Evolutionary conservation across 2,888 invertebrate genomes (phyloP).

Genomic region (Agrilus cyanescens): DNA sequence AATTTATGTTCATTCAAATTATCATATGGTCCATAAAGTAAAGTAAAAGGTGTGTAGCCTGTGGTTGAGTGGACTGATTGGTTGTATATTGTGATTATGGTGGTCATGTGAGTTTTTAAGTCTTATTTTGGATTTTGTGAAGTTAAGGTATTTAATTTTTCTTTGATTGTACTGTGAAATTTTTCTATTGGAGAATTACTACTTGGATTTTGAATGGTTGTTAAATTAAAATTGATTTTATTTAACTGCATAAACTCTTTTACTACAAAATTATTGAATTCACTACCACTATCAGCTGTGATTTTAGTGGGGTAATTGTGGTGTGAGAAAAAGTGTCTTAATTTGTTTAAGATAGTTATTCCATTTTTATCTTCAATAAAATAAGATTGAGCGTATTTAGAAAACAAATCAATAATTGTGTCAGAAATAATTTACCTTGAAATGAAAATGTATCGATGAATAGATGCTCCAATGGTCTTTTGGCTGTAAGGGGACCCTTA

Average conservation of each 20-base stretch:
- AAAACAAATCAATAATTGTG: too few species aligned
- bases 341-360: too few species aligned
- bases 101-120: neutral
- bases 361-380: too few species aligned
- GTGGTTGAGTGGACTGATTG: slow-evolving; percentile 2
- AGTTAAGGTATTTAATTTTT: neutral
- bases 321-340: too few species aligned
- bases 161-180: slow-evolving; percentile 2
- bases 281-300: slow-evolving; percentile 8
- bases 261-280: slow-evolving; percentile 8
- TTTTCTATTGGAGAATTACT: slow-evolving; percentile 7
- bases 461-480: too few species aligned
- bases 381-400: too few species aligned
- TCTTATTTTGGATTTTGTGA: neutral
- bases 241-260: slow-evolving; percentile 2
- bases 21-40: slow-evolving; percentile 2
- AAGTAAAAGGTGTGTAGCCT: neutral
- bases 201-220: neutral
- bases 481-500: too few species aligned
- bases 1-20: slow-evolving; percentile 2
- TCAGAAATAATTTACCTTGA: too few species aligned
- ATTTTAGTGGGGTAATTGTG: slow-evolving; percentile 6
- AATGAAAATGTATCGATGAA: too few species aligned
- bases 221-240: slow-evolving; percentile 6
- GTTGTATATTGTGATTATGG: neutral